A percentile compares a stretch with the other conserved stretches of the same genome.
Conservation (phyloP, 92 coral and sea anemone species). For the Bergia puertoricense region DNA sequence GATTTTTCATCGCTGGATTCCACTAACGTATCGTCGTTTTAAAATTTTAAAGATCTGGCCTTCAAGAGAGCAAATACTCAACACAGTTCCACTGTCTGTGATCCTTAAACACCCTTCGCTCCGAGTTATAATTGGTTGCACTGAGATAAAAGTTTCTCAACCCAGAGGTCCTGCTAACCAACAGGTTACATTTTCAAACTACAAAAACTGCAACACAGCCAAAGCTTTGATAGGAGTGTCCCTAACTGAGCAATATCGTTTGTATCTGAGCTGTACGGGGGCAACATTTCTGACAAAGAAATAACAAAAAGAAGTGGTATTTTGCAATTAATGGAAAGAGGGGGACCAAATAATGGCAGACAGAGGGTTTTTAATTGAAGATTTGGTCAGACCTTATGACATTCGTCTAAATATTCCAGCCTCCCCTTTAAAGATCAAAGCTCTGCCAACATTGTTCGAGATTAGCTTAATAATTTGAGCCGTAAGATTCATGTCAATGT, state of each 20-base stretch:
- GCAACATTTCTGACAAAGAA: not conserved
- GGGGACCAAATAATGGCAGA: conserved; percentile 45
- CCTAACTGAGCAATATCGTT: conserved; percentile 45
- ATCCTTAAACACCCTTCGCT: not conserved
- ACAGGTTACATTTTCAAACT: conserved; percentile 31
- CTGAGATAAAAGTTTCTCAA: not conserved
- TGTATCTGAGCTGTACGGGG: conserved; percentile 48
- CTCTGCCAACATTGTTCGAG: too few species aligned
- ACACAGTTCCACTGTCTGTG: too few species aligned
- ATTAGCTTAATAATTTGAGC: too few species aligned
- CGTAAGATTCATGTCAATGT: too few species aligned
- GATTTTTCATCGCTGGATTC: conserved; percentile 43
- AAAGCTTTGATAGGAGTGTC: conserved; percentile 40
- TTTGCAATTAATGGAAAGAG: conserved; percentile 36
- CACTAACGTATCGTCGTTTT: not conserved
- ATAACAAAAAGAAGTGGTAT: conserved; percentile 44
- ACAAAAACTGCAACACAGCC: conserved; percentile 47
- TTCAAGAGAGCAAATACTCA: conserved; percentile 15
- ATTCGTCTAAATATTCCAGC: conserved; percentile 44
- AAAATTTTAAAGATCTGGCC: conserved; percentile 45
- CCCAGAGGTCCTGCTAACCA: not conserved
- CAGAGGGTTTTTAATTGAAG: conserved; percentile 47
- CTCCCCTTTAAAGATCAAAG: not conserved
- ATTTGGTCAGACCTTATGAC: conserved; percentile 34
- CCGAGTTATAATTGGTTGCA: too few species aligned